Conservation (phyloP, 2,113 vertebrate species). For the Nansenia antarctica region DNA sequence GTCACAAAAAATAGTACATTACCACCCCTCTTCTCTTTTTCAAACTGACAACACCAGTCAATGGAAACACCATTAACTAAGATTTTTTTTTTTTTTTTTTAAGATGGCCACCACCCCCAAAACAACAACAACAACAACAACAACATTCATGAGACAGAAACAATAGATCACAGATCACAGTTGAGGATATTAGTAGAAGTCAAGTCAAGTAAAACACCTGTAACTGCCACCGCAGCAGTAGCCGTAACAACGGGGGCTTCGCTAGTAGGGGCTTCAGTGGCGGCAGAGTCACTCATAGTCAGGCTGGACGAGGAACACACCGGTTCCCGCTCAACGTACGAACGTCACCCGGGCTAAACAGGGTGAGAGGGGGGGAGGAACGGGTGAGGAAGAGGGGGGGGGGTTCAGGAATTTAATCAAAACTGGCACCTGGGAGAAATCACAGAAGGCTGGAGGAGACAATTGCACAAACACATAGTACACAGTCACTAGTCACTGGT, state of each 20-base stretch:
- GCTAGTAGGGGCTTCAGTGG: slow-evolving; percentile 35
- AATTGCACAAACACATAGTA: not conserved
- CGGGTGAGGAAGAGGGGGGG: not conserved
- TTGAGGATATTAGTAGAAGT: no score
- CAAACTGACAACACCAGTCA: no score
- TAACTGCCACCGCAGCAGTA: slow-evolving; percentile 22
- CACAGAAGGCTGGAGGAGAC: not conserved
- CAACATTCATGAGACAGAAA: not conserved
- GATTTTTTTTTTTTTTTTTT: no score
- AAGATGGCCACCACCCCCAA: no score
- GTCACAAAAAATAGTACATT: no score
- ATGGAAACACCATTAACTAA: no score
- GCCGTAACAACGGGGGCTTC: slow-evolving; percentile 14
- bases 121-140: no score
- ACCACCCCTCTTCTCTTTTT: no score
- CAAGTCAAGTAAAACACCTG: no score
- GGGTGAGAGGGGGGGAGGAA: slow-evolving; percentile 24
- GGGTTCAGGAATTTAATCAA: not conserved
- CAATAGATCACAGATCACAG: not conserved
- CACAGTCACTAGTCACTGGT: not conserved
- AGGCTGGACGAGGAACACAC: slow-evolving; percentile 42
- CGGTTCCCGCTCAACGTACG: slow-evolving; percentile 54
- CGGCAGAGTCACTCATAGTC: slow-evolving; percentile 48
- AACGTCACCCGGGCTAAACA: slow-evolving; percentile 51
- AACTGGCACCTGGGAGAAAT: slow-evolving; percentile 9